Percentiles rank a stretch among this genome's conserved stretches.
Conservation (phyloP, 2,797 vertebrate species). For the Natrix natrix region DNA sequence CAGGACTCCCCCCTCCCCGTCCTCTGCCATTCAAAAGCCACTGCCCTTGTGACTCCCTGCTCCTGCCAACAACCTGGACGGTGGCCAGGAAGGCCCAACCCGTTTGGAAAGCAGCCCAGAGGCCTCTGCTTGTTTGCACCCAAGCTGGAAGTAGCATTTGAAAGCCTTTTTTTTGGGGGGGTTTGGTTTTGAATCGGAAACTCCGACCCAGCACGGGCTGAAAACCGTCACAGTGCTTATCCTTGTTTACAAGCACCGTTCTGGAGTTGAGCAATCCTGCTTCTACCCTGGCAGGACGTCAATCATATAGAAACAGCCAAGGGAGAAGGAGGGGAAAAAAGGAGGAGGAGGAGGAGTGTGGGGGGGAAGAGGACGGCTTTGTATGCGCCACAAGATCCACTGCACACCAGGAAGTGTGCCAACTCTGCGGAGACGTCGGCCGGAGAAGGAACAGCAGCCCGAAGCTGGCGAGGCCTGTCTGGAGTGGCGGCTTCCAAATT, state of each 20-base stretch:
- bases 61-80: background rate
- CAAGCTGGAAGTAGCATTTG: background rate
- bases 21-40: background rate
- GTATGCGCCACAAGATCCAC: conserved; percentile 22
- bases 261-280: background rate
- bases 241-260: background rate
- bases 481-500: background rate
- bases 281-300: background rate
- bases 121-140: background rate
- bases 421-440: conserved; percentile 2
- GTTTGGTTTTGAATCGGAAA: background rate
- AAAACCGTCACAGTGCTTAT: background rate
- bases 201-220: background rate
- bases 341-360: background rate
- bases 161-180: background rate
- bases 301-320: background rate
- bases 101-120: background rate
- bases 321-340: background rate
- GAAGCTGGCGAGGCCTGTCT: background rate
- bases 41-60: background rate
- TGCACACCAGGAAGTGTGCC: conserved; percentile 23
- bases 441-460: background rate
- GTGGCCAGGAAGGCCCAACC: background rate
- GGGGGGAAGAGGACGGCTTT: background rate
- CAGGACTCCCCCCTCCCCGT: background rate